Percentiles rank a stretch among this genome's conserved stretches.
Conservation (phyloP, 2,888 invertebrate genomes). For the Amphipoea lucens region DNA sequence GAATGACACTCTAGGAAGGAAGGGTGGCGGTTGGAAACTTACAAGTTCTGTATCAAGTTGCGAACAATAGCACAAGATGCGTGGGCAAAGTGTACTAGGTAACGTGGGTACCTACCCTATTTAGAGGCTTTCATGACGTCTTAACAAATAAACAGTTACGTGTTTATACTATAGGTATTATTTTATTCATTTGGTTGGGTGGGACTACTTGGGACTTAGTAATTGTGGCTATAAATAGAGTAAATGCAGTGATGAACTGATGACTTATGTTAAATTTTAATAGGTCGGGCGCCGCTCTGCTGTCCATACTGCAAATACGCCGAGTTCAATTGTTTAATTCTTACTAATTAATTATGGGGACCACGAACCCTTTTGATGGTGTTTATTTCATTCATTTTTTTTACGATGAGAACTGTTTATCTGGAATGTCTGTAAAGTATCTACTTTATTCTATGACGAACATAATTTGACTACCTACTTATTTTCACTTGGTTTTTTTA, state of each 20-base stretch:
- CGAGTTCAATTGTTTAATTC: constrained; percentile 79
- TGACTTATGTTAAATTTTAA: constrained; percentile 44
- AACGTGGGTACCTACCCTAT: constrained; percentile 45
- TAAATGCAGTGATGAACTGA: constrained; percentile 17
- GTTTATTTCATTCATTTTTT: constrained; percentile 43
- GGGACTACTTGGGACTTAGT: constrained; percentile 5
- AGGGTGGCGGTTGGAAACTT: constrained; percentile 58
- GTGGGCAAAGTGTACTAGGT: constrained; percentile 47
- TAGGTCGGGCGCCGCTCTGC: constrained; percentile 47
- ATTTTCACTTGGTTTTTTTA: neutral
- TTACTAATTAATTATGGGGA: constrained; percentile 72
- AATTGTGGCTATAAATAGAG: constrained; percentile 33
- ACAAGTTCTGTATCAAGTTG: constrained; percentile 59
- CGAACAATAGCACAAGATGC: constrained; percentile 59
- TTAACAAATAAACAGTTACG: constrained; percentile 40
- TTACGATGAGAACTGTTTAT: neutral
- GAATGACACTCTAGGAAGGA: constrained; percentile 56
- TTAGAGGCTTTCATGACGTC: constrained; percentile 36
- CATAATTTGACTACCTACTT: neutral
- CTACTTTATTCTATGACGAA: constrained; percentile 22
- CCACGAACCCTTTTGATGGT: constrained; percentile 60
- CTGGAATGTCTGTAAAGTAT: constrained; percentile 18
- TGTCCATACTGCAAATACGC: constrained; percentile 56
- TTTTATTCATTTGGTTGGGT: constrained; percentile 33
- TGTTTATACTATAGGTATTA: constrained; percentile 13